A percentile compares a stretch with the other conserved stretches of the same genome.
Conservation (phyloP, 1,140 invertebrate species). For the Drosophila prosaltans region DNA sequence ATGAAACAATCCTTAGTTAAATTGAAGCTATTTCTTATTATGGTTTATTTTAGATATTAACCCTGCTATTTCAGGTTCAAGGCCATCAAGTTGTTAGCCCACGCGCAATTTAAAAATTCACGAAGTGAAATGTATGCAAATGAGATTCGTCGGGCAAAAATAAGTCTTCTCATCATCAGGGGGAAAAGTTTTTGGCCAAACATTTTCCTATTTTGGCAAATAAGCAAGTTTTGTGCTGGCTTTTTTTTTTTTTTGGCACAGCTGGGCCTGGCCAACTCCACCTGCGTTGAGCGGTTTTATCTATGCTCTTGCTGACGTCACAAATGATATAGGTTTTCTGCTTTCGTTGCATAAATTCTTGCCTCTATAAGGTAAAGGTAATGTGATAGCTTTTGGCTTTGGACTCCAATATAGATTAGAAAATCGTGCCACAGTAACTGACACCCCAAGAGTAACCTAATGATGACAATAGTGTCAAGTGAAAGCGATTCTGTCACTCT, state of each 20-base stretch:
- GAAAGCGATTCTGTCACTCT: slow-evolving; percentile 6
- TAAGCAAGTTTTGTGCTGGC: slow-evolving; percentile 31
- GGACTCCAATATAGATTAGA: slow-evolving; percentile 19
- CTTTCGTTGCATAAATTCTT: slow-evolving; percentile 20
- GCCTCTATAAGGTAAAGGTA: slow-evolving; percentile 26
- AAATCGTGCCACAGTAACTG: slow-evolving; percentile 28
- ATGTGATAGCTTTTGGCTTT: slow-evolving; percentile 26
- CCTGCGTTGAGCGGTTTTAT: slow-evolving; percentile 20
- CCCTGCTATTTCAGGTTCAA: slow-evolving; percentile 3
- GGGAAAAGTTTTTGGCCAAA: slow-evolving; percentile 42
- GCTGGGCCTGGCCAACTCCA: slow-evolving; percentile 29
- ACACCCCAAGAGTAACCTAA: slow-evolving; percentile 51
- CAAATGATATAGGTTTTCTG: slow-evolving; percentile 9
- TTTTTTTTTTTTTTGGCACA: slow-evolving; percentile 15
- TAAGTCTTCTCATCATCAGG: slow-evolving; percentile 10
- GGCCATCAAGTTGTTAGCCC: slow-evolving; percentile 1
- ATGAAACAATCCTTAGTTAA: background rate
- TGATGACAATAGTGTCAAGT: slow-evolving; percentile 35
- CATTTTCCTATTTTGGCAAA: slow-evolving; percentile 35
- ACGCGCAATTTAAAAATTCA: slow-evolving; percentile 28
- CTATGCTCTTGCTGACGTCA: slow-evolving; percentile 33
- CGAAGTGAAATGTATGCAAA: background rate
- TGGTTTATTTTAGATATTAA: background rate
- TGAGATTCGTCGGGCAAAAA: slow-evolving; percentile 2
- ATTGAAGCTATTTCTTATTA: background rate